phyloP scores from a whole-genome alignment of 2,113 vertebrate genomes.

The Hippocampus barbouri region DNA sequence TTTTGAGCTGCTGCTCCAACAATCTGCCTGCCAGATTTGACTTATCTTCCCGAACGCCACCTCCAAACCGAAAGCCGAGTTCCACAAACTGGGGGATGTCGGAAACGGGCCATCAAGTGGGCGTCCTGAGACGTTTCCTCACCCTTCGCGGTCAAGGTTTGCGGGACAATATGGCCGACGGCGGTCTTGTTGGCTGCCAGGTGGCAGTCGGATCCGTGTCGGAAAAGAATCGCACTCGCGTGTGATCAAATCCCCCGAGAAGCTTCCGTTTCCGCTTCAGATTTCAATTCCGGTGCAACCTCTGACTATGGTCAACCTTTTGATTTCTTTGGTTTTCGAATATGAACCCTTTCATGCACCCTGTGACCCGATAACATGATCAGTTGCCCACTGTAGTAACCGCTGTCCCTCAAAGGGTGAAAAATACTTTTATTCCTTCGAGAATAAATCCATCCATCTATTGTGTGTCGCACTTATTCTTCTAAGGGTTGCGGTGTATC shows the following conservation, averaged over 20 bases:
- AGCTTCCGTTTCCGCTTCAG: too few relatives aligned
- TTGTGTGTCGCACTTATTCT: neutral
- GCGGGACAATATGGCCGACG: neutral
- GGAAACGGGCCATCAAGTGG: conserved; percentile 1
- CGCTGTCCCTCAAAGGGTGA: too few relatives aligned
- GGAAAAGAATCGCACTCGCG: too few relatives aligned
- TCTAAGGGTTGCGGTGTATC: too few relatives aligned
- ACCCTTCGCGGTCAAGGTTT: conserved; percentile 7
- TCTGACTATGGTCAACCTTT: too few relatives aligned
- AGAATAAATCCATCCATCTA: neutral
- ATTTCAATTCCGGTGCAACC: too few relatives aligned
- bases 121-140: neutral
- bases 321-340: too few relatives aligned
- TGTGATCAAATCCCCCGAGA: too few relatives aligned
- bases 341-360: too few relatives aligned
- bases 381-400: too few relatives aligned
- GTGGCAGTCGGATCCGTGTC: neutral
- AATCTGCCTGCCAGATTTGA: neutral
- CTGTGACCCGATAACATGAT: too few relatives aligned
- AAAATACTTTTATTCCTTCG: neutral
- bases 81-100: conserved; percentile 9
- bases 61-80: conserved; percentile 7
- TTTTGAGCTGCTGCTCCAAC: neutral
- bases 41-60: conserved; percentile 10
- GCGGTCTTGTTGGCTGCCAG: conserved; percentile 1